These are phyloP conservation scores for Hemibagrus guttatus DNA, from an alignment of 2,797 vertebrate species.

Conservation along the genomic window DNA sequence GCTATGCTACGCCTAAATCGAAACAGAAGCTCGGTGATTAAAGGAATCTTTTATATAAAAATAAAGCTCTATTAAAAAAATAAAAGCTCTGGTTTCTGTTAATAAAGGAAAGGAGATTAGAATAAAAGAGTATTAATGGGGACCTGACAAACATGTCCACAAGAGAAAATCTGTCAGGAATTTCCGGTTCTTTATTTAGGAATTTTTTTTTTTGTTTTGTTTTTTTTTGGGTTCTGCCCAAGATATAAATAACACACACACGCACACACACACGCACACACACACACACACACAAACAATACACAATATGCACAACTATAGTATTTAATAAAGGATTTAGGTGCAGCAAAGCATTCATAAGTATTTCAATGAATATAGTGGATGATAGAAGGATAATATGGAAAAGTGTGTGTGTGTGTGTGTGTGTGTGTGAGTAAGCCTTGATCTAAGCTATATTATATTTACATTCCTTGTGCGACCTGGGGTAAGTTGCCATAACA, in stretches of 20 bases:
- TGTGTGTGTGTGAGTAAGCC: background rate
- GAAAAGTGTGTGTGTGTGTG: background rate
- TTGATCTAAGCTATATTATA: conserved; percentile 4
- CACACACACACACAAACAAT: background rate
- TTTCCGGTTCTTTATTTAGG: background rate
- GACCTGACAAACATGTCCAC: background rate
- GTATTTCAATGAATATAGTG: background rate
- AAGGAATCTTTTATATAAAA: background rate
- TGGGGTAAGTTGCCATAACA: conserved; percentile 48
- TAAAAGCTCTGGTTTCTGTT: background rate
- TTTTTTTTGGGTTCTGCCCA: background rate
- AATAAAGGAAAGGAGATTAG: background rate
- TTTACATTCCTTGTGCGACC: conserved; percentile 39
- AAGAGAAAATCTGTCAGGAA: background rate
- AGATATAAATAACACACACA: background rate
- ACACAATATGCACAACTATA: background rate
- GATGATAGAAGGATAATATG: background rate
- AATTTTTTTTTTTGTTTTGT: background rate
- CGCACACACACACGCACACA: background rate
- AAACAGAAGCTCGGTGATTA: background rate
- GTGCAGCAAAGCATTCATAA: background rate
- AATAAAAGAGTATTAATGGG: background rate
- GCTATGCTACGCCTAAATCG: background rate
- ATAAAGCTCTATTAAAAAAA: background rate
- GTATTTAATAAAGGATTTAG: background rate